phyloP scores from a whole-genome alignment of 2,888 invertebrate genomes.

The Pomacea canaliculata region DNA sequence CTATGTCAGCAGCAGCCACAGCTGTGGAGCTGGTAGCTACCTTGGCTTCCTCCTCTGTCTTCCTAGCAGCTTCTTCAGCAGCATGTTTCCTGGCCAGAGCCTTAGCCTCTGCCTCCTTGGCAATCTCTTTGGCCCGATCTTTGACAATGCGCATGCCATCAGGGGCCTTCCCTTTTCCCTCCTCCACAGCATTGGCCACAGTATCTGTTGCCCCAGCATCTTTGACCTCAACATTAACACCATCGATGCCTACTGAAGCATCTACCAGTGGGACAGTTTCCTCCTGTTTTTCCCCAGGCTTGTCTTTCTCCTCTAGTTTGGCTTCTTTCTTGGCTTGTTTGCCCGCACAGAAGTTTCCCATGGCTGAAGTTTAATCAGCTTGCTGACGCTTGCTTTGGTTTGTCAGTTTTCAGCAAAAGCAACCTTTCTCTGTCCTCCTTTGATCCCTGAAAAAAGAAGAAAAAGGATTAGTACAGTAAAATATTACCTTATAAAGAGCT shows the following conservation, averaged over 20 bases:
- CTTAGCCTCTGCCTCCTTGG: conserved; percentile 21
- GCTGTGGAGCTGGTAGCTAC: neutral
- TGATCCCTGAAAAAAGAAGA: neutral
- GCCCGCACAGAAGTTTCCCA: conserved; percentile 24
- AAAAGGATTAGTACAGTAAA: neutral
- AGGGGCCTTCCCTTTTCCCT: neutral
- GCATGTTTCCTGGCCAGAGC: conserved; percentile 15
- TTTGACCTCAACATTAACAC: conserved; percentile 1
- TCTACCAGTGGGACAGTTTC: conserved; percentile 15
- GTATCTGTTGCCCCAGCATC: conserved; percentile 5
- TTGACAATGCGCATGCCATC: conserved; percentile 19
- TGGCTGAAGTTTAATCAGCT: neutral
- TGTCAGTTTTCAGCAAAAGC: no score
- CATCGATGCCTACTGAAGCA: neutral
- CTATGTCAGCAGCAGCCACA: neutral
- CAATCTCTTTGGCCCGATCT: conserved; percentile 24
- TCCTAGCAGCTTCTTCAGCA: conserved; percentile 8
- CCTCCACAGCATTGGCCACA: neutral
- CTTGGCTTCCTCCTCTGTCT: conserved; percentile 19
- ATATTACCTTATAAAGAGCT: neutral
- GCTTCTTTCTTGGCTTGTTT: conserved; percentile 35
- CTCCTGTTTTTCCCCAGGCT: conserved; percentile 28
- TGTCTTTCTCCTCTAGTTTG: conserved; percentile 29
- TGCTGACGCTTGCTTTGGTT: neutral
- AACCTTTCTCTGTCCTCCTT: no score